phyloP scores from a whole-genome alignment of 30 jellyfish, hydroid and myxozoan species.

The Turritopsis rubra region DNA sequence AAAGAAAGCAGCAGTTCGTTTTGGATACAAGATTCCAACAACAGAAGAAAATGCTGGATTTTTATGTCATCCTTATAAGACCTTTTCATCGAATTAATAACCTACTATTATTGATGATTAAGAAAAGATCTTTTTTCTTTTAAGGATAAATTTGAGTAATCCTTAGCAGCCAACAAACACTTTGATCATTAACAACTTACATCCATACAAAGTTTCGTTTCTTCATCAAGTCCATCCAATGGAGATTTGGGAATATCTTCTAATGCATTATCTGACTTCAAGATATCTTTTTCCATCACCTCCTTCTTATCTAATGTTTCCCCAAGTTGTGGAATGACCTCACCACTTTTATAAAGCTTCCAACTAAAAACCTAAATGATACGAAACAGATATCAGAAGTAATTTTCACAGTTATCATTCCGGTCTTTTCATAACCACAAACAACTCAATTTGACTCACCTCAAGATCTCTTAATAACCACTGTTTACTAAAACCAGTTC shows the following conservation, averaged over 20 bases:
- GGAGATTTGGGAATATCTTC: slow-evolving; percentile 37
- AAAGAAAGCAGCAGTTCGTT: no score
- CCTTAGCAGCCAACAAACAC: no score
- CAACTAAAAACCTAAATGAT: slow-evolving; percentile 12
- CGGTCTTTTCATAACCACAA: background rate
- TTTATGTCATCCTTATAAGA: no score
- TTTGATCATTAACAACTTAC: slow-evolving; percentile 23
- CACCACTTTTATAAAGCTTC: slow-evolving; percentile 25
- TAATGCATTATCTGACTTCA: background rate
- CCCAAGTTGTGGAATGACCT: background rate
- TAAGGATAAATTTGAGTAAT: no score
- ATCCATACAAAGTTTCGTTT: slow-evolving; percentile 55
- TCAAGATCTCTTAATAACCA: slow-evolving; percentile 87
- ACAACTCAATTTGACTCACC: slow-evolving; percentile 22
- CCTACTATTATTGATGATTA: no score
- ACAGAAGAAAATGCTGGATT: no score
- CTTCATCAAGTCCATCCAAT: slow-evolving; percentile 81
- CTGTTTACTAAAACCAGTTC: slow-evolving; percentile 85
- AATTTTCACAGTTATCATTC: no score
- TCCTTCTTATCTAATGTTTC: background rate
- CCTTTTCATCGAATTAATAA: no score
- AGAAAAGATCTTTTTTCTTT: background rate
- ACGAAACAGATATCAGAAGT: no score
- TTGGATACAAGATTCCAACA: no score
- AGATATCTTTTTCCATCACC: background rate